Evolutionary conservation across 2,113 vertebrate species (phyloP).

Genomic region (Euleptes europaea): DNA sequence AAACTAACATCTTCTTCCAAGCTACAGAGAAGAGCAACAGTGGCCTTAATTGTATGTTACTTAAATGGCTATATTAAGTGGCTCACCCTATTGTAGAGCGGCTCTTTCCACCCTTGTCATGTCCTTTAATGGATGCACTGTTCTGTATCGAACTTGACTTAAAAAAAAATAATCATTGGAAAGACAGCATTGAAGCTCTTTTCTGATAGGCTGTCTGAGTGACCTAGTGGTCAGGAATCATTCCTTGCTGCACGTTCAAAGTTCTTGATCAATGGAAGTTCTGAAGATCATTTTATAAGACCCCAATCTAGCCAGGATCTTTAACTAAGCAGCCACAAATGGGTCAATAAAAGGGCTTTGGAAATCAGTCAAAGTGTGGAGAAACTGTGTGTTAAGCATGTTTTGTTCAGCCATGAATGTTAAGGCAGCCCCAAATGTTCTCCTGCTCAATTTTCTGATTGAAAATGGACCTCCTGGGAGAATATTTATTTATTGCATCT

Average conservation of each 20-base stretch:
- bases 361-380: background rate
- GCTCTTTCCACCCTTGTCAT: constrained; percentile 51
- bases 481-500: too few species aligned
- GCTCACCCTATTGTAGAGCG: constrained; percentile 33
- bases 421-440: background rate
- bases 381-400: background rate
- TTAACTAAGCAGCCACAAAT: constrained; percentile 34
- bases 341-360: background rate
- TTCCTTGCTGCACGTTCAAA: constrained; percentile 20
- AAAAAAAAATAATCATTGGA: constrained; percentile 23
- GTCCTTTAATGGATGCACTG: constrained; percentile 47
- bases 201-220: constrained; percentile 17
- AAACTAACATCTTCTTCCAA: constrained; percentile 37
- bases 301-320: constrained; percentile 1
- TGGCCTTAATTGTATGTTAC: constrained; percentile 54
- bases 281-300: constrained; percentile 54
- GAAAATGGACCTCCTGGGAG: background rate
- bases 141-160: constrained; percentile 53
- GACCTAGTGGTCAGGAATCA: constrained; percentile 45
- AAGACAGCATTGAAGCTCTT: constrained; percentile 47
- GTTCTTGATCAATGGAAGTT: constrained; percentile 44
- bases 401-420: background rate
- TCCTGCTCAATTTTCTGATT: background rate
- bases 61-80: constrained; percentile 44
- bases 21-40: constrained; percentile 30